Conservation (phyloP, 2,113 vertebrate species). For the Setophaga kirtlandii region DNA sequence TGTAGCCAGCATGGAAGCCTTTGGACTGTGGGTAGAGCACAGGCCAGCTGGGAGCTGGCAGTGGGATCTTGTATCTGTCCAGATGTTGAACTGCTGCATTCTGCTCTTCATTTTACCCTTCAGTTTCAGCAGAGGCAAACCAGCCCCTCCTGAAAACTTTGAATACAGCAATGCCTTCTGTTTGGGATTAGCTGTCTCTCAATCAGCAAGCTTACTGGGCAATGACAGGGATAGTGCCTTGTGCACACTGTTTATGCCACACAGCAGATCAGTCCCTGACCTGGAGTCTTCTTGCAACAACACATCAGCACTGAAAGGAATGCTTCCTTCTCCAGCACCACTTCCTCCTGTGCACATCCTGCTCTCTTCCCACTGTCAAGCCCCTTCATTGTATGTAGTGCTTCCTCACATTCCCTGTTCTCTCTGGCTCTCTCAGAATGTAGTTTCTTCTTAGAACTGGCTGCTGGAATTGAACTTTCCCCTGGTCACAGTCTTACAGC, state of each 20-base stretch:
- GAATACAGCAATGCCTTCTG: neutral
- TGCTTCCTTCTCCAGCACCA: neutral
- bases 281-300: neutral
- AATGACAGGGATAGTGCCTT: neutral
- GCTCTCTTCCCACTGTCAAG: neutral
- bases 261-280: neutral
- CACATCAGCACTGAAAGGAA: neutral
- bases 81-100: neutral
- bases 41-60: neutral
- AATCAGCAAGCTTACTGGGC: neutral
- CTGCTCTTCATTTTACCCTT: neutral
- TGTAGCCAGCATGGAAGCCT: neutral
- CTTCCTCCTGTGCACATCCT: neutral
- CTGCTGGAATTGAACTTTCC: neutral
- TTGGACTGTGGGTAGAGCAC: neutral
- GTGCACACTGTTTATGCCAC: rapidly evolving
- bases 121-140: neutral
- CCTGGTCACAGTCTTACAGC: neutral
- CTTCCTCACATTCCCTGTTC: neutral
- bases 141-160: neutral
- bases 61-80: neutral
- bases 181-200: neutral
- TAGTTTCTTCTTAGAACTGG: neutral
- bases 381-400: neutral
- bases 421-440: neutral